These are phyloP conservation scores for Naja naja DNA, from an alignment of 2,113 vertebrate species.

Conservation along the genomic window DNA sequence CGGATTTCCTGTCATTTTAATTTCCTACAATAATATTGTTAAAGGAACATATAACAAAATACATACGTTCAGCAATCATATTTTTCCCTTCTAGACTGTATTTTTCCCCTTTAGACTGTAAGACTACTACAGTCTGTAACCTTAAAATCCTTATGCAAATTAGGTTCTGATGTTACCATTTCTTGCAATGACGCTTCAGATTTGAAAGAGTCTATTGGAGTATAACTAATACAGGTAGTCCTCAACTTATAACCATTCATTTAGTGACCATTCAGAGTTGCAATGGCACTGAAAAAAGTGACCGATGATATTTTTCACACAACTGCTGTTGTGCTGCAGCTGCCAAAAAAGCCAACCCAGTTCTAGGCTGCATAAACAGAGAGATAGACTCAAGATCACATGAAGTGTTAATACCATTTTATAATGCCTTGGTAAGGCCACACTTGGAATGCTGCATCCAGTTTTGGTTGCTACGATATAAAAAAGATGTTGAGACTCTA, in stretches of 20 bases:
- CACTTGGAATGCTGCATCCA: too few species aligned
- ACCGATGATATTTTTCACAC: neutral
- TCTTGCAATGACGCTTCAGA: neutral
- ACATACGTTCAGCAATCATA: constrained; percentile 5
- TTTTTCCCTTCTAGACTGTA: constrained; percentile 21
- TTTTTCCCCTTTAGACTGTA: constrained; percentile 12
- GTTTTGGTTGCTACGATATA: too few species aligned
- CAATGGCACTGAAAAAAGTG: neutral
- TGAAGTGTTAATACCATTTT: too few species aligned
- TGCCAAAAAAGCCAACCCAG: too few species aligned
- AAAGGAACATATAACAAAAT: constrained; percentile 31
- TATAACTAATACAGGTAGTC: neutral
- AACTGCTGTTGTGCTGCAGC: neutral
- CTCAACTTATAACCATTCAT: neutral
- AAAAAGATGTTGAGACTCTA: too few species aligned
- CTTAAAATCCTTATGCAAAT: neutral
- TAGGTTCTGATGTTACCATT: neutral
- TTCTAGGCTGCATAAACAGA: too few species aligned
- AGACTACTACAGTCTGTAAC: neutral
- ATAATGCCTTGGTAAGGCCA: too few species aligned
- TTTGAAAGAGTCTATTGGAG: neutral
- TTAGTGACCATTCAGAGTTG: neutral
- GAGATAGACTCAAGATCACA: too few species aligned
- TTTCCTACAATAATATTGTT: constrained; percentile 27
- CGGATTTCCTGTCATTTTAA: constrained; percentile 36